These are phyloP conservation scores for Diglossa cyanea DNA, from an alignment of 2,797 vertebrate species.

Conservation along the genomic window DNA sequence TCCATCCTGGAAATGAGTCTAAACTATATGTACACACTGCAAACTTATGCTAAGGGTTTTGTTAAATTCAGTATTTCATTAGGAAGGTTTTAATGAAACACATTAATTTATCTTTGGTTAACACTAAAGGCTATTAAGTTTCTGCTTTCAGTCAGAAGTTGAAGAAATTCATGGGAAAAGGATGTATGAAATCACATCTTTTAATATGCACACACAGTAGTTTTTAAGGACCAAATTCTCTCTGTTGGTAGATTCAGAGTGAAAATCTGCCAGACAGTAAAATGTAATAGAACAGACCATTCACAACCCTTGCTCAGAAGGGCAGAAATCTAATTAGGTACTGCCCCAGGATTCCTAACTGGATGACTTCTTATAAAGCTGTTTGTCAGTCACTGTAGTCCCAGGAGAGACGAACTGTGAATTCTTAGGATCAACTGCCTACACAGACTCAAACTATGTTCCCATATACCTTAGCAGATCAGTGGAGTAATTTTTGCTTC, in stretches of 20 bases:
- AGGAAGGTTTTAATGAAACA: neutral
- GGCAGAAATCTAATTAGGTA: neutral
- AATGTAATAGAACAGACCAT: neutral
- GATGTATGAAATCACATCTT: neutral
- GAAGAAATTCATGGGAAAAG: neutral
- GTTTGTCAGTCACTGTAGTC: fast-evolving
- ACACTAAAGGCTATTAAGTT: neutral
- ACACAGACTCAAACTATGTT: neutral
- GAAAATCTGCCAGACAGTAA: neutral
- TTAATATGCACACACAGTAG: neutral
- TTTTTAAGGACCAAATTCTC: neutral
- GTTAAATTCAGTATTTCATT: neutral
- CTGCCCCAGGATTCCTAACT: neutral
- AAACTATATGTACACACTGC: neutral
- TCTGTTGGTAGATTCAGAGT: neutral
- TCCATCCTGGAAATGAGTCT: neutral
- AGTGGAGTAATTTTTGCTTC: neutral
- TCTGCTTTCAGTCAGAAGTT: neutral
- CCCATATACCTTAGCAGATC: neutral
- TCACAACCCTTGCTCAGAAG: neutral
- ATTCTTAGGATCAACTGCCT: neutral
- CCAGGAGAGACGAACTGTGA: neutral
- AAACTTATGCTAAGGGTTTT: neutral
- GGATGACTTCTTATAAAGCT: neutral
- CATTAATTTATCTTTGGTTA: neutral